Base-by-base conservation (phyloP, 1,140 invertebrate species). In the Pentalonia nigronervosa region DNA sequence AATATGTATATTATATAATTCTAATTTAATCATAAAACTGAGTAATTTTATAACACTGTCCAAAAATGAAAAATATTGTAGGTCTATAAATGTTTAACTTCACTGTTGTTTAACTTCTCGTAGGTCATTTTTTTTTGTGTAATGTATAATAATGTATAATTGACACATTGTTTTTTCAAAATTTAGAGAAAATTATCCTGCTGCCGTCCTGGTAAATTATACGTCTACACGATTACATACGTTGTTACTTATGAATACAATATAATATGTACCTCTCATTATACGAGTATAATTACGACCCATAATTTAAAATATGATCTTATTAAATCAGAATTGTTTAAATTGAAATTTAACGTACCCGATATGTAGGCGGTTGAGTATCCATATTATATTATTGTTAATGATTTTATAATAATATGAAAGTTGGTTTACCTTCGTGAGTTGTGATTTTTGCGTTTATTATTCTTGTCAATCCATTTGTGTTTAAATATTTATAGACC, bases 401-500 rank as follows among this genome's bases (percentile, higher is more conserved):
- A 41, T 41, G 60, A 30, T 67, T 67, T 76, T 76, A 76, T 76
- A 76, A 76, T 76, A 76, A 76, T 87, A 87, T 53, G 86, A 88
- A 89, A 45, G 53, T 56, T 41, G 41, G 41, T 41, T 41, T 41
- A 41, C 41, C 41, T 41, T 41, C 14, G 36, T 60, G 53, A 45
- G 20, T 67, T 47, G 25, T 90, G 30, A 47, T 67, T 90, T 67
- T 90, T 45, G 14, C 25, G 25, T 67, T 90, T 67, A 67, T 90
- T 90, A 67, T 90, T 90, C 53, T 90, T 45, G 89, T 90, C 89
- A 45, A 67, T 90, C 36, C 17, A 36, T 60, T 90, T 47, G 2
- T 34, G 89, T 90, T 90, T 67, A 90, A 89, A 60, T 90, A 90
- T 90, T 17, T 67, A 90, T 90, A 45, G 25, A 25, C 9, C 53